Base-by-base conservation (phyloP, 2,113 vertebrate genomes). In the Arvicanthis niloticus region DNA sequence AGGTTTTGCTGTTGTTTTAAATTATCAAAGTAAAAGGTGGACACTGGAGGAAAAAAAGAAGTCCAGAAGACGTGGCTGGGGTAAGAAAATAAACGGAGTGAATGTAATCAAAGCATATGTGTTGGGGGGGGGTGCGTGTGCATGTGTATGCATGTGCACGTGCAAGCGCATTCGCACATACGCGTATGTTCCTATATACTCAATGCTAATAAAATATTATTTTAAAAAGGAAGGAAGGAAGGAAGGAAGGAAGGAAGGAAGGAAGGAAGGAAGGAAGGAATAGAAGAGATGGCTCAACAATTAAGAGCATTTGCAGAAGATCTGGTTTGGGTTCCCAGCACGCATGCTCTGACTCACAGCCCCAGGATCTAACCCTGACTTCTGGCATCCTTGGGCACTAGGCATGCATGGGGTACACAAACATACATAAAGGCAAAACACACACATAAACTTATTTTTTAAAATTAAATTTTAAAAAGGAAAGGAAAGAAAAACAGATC, bases 161-260 rank as follows among this genome's bases (percentile, higher is more conserved):
- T 45, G 45, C 45, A 45, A 9, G 51, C 8, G 51, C 8, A 9
- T 51, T 7, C 11, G 10, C 48, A 48, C 48, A 48, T 6, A 7
- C 48, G 48, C 8, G 48, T 48, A 7, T 16, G 42, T 65, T 68
- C 29, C 29, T 72, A 37, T 29, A 65, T 12, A 37, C 13, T 10
- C 51, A 58, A 19, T n/a, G 78, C 34, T 10, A 81, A 56, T 56
- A 80, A 80, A 80, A 80, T 80, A n/a, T 11, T 82, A 82, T 60
- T 60, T 60, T 58, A 7, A 16, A 24, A 75, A 42, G 72, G 80
- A 26, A 40, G 37, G 53, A 12, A 58, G 51, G 17, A 5, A 34
- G 4, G 11, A 21, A 37, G 0, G 12, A 5, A 34, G 8, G 11
- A 21, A 37, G 0, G 5, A 22, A 48, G 45, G 45, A 6, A 48